These are phyloP conservation scores for Struthidea cinerea DNA, from an alignment of 2,113 vertebrate species.

Conservation along the genomic window DNA sequence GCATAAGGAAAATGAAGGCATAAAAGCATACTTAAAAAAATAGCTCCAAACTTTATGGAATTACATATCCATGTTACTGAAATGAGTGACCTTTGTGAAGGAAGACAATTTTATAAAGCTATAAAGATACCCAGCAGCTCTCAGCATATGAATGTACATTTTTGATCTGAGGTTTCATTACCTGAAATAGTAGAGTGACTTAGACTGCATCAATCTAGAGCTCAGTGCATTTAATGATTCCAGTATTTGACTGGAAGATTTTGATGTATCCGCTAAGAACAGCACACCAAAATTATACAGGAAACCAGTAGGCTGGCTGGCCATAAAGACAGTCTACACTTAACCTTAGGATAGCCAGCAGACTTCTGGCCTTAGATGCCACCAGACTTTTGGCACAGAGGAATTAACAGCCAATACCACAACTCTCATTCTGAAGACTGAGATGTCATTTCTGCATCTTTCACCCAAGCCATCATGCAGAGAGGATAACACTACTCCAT, in stretches of 20 bases:
- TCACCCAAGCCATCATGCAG: not conserved
- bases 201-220: not conserved
- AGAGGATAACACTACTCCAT: not conserved
- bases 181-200: not conserved
- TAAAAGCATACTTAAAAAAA: not conserved
- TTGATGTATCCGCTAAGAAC: not conserved
- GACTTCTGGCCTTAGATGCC: not conserved
- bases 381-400: not conserved
- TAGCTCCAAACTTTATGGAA: not conserved
- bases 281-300: not conserved
- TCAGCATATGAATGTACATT: not conserved
- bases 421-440: not conserved
- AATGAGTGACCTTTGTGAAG: not conserved
- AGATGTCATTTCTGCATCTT: not conserved
- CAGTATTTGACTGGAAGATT: not conserved
- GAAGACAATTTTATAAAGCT: not conserved
- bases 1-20: not conserved
- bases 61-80: not conserved
- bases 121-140: not conserved
- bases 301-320: not conserved
- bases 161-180: not conserved
- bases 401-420: not conserved
- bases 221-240: not conserved
- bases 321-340: not conserved
- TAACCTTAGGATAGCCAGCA: not conserved